These are phyloP conservation scores for Phallusia fumigata DNA, from an alignment of 23 tunicate species.

Conservation along the genomic window DNA sequence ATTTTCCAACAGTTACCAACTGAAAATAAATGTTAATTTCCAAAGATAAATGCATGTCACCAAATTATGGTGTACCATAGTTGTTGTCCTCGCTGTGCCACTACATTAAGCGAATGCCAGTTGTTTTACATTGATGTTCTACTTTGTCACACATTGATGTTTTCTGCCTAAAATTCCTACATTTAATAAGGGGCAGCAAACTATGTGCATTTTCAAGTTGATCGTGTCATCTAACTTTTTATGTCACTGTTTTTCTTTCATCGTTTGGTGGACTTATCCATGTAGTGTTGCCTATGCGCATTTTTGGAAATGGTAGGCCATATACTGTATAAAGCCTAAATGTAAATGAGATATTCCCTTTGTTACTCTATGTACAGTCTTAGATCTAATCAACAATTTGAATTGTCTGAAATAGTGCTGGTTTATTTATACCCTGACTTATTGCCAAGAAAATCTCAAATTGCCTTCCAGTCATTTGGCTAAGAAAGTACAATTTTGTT, in stretches of 20 bases:
- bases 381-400: constrained; percentile 6
- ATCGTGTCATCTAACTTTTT: not conserved
- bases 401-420: not conserved
- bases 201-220: not conserved
- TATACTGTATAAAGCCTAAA: constrained; percentile 2
- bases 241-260: constrained; percentile 4
- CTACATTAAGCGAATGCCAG: not conserved
- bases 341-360: not conserved
- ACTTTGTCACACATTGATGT: not conserved
- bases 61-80: too few species aligned
- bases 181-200: not conserved
- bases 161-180: not conserved
- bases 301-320: constrained; percentile 5
- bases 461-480: too few species aligned
- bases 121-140: not conserved
- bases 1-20: too few species aligned
- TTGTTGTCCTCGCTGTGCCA: not conserved
- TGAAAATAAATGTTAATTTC: too few species aligned
- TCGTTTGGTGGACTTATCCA: not conserved
- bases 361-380: not conserved
- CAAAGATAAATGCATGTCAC: too few species aligned
- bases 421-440: not conserved
- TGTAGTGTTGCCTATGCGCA: constrained; percentile 9
- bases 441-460: not conserved
- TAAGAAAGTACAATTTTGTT: not conserved